Percentiles rank a stretch among this genome's conserved stretches.
These are phyloP conservation scores for Zalophus californianus DNA, from an alignment of 2,797 vertebrate genomes.

Conservation along the genomic window DNA sequence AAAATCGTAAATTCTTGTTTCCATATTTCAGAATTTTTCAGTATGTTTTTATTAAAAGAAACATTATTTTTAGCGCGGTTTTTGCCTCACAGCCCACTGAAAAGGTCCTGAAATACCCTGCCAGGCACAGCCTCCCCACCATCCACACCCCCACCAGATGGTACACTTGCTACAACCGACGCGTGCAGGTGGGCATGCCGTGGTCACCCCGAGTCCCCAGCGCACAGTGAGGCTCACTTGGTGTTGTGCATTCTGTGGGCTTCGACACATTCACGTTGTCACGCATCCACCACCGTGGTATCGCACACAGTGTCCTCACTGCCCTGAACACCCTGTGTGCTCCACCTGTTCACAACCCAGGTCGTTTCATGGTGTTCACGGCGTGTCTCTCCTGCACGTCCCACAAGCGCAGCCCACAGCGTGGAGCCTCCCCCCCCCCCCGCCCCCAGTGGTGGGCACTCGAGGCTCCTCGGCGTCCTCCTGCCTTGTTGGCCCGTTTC, in stretches of 20 bases:
- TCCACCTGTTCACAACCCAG: too few species aligned
- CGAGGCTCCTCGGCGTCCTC: not conserved
- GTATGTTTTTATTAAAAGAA: not conserved
- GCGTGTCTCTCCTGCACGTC: not conserved
- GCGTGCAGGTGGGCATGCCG: rapidly evolving
- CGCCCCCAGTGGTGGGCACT: too few species aligned
- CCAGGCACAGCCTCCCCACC: not conserved
- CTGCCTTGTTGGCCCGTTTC: not conserved
- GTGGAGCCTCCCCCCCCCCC: not conserved
- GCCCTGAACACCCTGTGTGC: not conserved
- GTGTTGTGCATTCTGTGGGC: not conserved
- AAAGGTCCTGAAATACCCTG: not conserved
- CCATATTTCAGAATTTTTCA: not conserved
- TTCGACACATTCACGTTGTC: not conserved
- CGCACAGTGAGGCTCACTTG: not conserved
- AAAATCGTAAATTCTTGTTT: not conserved
- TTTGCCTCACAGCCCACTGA: not conserved
- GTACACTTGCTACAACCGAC: not conserved
- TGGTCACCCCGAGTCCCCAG: not conserved
- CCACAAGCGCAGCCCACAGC: not conserved
- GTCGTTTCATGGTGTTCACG: not conserved
- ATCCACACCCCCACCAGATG: too few species aligned
- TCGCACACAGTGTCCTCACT: too few species aligned
- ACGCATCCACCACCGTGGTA: too few species aligned
- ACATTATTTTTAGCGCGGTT: not conserved